A percentile compares a stretch with the other conserved stretches of the same genome.
phyloP scores from a whole-genome alignment of 2,113 vertebrate genomes.

The Apodemus sylvaticus region DNA sequence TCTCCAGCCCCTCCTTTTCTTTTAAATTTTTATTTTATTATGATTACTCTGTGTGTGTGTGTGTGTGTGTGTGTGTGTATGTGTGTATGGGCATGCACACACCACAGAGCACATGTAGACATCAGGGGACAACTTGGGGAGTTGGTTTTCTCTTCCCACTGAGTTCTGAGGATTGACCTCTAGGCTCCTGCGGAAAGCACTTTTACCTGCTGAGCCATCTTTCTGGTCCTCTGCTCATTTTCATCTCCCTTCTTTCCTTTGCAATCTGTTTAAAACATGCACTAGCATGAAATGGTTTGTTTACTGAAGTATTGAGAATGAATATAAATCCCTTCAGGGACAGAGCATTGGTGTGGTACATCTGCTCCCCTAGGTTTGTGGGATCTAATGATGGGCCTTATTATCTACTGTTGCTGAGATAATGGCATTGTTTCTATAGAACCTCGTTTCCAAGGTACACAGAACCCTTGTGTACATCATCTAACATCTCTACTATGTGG shows the following conservation, averaged over 20 bases:
- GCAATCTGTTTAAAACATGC: background rate
- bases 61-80: background rate
- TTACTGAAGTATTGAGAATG: background rate
- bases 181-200: no score
- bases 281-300: background rate
- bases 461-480: background rate
- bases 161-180: background rate
- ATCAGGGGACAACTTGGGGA: background rate
- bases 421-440: conserved; percentile 31
- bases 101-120: background rate
- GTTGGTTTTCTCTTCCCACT: background rate
- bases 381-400: background rate
- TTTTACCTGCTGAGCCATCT: background rate
- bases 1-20: background rate
- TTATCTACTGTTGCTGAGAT: background rate
- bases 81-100: background rate
- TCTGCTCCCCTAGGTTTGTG: background rate
- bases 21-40: background rate
- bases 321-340: background rate
- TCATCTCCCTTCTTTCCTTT: background rate
- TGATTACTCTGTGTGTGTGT: background rate
- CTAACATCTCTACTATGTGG: background rate
- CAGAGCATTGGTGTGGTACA: background rate
- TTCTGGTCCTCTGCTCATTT: background rate
- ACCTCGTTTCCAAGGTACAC: background rate